phyloP scores from a whole-genome alignment of 2,888 invertebrate genomes.

The Diploptera punctata region DNA sequence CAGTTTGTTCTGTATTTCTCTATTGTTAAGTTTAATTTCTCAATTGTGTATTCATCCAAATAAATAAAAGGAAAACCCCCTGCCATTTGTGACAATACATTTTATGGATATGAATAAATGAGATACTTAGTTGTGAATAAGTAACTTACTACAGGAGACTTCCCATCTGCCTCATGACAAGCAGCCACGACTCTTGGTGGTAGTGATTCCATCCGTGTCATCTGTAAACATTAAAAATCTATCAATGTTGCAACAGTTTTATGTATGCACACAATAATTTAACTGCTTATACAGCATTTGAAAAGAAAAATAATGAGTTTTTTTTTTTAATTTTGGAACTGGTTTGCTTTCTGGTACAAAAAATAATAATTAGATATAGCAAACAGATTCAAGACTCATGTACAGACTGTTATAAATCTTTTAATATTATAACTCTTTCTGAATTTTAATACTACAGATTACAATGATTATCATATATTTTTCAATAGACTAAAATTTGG shows the following conservation, averaged over 20 bases:
- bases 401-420: too few species aligned
- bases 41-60: too few species aligned
- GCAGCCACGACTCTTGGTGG: constrained; percentile 68
- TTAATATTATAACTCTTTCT: neutral
- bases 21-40: too few species aligned
- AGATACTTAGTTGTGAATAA: too few species aligned
- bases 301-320: neutral
- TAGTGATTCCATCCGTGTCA: constrained; percentile 1
- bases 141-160: constrained; percentile 4
- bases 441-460: neutral
- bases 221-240: neutral
- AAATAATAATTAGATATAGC: neutral
- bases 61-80: too few species aligned
- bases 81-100: too few species aligned
- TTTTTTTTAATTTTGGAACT: neutral
- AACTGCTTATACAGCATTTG: neutral
- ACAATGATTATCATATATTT: neutral
- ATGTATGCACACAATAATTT: neutral
- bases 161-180: constrained; percentile 66
- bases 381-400: neutral
- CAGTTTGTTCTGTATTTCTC: too few species aligned
- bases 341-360: neutral
- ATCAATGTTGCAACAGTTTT: neutral
- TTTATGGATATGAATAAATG: too few species aligned
- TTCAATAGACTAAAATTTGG: neutral